phyloP scores from a whole-genome alignment of 2,888 invertebrate species.

The Amphipoea oculea region DNA sequence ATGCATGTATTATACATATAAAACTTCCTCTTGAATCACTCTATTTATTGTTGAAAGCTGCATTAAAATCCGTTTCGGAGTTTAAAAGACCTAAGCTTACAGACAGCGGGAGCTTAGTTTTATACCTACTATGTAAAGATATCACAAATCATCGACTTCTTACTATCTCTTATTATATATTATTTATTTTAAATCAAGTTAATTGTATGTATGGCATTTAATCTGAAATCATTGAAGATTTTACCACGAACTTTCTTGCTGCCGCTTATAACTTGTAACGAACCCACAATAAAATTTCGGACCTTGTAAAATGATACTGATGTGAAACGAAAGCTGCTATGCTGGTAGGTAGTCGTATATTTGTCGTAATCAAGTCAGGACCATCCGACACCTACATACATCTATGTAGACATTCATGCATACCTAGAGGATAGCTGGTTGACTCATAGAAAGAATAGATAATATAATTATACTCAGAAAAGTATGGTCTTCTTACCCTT shows the following conservation, averaged over 20 bases:
- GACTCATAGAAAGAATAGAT: not conserved
- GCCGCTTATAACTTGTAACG: conserved; percentile 31
- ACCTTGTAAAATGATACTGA: conserved; percentile 79
- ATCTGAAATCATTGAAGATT: not conserved
- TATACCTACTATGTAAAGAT: too few species aligned
- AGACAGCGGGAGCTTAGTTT: too few species aligned
- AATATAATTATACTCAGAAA: not conserved
- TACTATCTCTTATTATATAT: too few species aligned
- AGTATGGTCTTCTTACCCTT: not conserved
- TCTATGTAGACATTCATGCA: conserved; percentile 22
- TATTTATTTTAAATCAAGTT: too few species aligned
- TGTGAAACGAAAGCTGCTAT: conserved; percentile 77
- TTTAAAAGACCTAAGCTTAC: too few species aligned
- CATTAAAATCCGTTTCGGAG: too few species aligned
- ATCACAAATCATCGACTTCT: not conserved
- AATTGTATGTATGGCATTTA: not conserved
- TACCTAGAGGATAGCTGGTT: conserved; percentile 1
- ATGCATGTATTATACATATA: too few species aligned
- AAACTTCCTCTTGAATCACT: too few species aligned
- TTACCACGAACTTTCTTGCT: conserved; percentile 8
- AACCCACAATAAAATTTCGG: conserved; percentile 76
- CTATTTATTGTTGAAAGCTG: too few species aligned
- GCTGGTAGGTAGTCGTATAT: conserved; percentile 72
- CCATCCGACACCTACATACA: conserved; percentile 61
- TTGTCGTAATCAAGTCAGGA: conserved; percentile 70